Evolutionary conservation across 2,888 invertebrate species (phyloP).

Genomic region (Glyphotaelius pellucidus): DNA sequence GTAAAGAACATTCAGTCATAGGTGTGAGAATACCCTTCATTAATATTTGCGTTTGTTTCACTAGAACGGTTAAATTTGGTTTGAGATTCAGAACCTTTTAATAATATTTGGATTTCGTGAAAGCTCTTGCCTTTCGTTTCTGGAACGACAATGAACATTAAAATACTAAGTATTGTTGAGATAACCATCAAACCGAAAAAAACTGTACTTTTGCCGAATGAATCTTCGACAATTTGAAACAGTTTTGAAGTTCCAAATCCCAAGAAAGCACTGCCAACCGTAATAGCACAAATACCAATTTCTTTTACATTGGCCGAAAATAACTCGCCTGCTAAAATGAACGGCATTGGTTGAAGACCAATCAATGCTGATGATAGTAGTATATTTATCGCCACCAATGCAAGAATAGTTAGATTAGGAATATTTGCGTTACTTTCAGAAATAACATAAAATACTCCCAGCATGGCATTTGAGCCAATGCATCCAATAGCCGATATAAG

Average conservation of each 20-base stretch:
- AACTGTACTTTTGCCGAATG: slow-evolving; percentile 73
- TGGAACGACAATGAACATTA: slow-evolving; percentile 74
- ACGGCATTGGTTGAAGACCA: slow-evolving; percentile 75
- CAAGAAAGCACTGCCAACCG: slow-evolving; percentile 73
- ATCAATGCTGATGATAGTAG: slow-evolving; percentile 69
- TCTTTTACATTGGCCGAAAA: slow-evolving; percentile 79
- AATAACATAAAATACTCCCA: slow-evolving; percentile 72
- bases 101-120: slow-evolving; percentile 75
- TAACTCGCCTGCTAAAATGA: slow-evolving; percentile 76
- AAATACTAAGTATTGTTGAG: slow-evolving; percentile 74
- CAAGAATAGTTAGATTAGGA: slow-evolving; percentile 71
- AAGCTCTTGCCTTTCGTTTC: slow-evolving; percentile 79
- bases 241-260: slow-evolving; percentile 75
- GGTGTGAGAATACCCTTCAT: neutral
- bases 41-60: slow-evolving; percentile 21
- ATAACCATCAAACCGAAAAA: slow-evolving; percentile 74
- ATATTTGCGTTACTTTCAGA: slow-evolving; percentile 69
- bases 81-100: slow-evolving; percentile 70
- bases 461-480: slow-evolving; percentile 67
- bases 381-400: slow-evolving; percentile 73
- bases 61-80: neutral
- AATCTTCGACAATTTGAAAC: slow-evolving; percentile 75
- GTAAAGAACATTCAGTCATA: neutral
- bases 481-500: slow-evolving; percentile 72
- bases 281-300: slow-evolving; percentile 74